Base-by-base conservation (phyloP, 2,888 invertebrate species). In the Drosophila bunnanda region DNA sequence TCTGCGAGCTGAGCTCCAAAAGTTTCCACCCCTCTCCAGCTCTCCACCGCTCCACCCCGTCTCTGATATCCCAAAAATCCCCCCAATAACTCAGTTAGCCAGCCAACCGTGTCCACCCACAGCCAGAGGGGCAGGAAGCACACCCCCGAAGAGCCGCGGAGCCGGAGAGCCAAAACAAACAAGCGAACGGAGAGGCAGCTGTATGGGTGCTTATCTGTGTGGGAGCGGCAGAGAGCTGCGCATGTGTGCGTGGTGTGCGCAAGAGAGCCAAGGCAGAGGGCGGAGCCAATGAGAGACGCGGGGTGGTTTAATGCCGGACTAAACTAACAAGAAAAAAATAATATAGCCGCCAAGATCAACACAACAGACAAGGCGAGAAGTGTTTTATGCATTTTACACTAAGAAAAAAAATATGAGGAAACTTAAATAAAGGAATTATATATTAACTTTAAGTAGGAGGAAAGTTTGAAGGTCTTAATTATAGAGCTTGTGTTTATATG, bases 191-290 rank as follows among this genome's bases (percentile, higher is more conserved):
- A 34, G 36, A 9, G 12, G 15, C 36, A 13, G 9, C 22, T 55
- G 86, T 86, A 34, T 72, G 60, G 43, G 91, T 90, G 89, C 15
- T 74, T 91, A 90, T 90, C 91, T 90, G 80, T 90, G 91, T 84
- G 91, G 82, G 81, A 74, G 25, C 54, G 54, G 34, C 56, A 54
- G 28, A 25, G 28, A 25, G 53, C 30, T 39, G 8, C 28, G 69
- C 56, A 60, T 64, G 66, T 44, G 57, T 71, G 71, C 54, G 67
- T 53, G 67, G 67, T 53, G 67, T 41, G 28, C 9, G 8, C 1
- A 48, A 30, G 60, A 53, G 72, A 70, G 53, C 32, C 60, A 48
- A 60, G 53, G 75, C 79, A 80, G 75, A 67, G 65, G 91, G 91
- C 89, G 91, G 90, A 89, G 89, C 82, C 62, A 80, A 54, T 57